These are phyloP conservation scores for Cyphomyrmex costatus DNA, from an alignment of 1,140 invertebrate species.

Conservation along the genomic window DNA sequence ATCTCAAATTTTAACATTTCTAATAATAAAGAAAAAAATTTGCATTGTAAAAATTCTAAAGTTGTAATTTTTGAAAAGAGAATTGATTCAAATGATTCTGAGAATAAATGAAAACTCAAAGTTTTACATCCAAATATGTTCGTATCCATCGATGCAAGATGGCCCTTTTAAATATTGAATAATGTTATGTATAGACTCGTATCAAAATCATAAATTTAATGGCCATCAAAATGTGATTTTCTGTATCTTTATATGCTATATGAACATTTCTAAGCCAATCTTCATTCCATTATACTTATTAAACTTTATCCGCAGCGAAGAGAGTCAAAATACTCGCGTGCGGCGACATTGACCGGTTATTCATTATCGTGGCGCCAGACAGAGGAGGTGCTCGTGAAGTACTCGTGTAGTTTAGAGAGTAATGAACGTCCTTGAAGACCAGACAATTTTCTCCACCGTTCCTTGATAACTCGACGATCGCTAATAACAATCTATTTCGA, in stretches of 20 bases:
- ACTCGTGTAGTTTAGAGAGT: conserved; percentile 68
- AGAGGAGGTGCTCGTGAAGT: conserved; percentile 28
- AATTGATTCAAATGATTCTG: neutral
- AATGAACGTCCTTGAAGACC: conserved; percentile 79
- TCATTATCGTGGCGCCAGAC: conserved; percentile 74
- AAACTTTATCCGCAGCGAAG: conserved; percentile 20
- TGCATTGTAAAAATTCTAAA: neutral
- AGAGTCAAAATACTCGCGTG: conserved; percentile 36
- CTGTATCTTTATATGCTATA: neutral
- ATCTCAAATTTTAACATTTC: neutral
- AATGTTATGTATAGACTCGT: neutral
- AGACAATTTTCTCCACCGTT: conserved; percentile 49
- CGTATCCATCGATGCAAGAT: neutral
- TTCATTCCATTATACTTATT: conserved; percentile 34
- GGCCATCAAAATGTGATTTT: neutral
- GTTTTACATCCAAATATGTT: neutral
- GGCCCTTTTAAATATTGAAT: neutral
- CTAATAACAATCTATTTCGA: neutral
- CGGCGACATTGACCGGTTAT: conserved; percentile 49
- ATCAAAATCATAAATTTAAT: conserved; percentile 14
- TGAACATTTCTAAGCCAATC: neutral
- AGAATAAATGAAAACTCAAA: neutral
- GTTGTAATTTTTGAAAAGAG: neutral
- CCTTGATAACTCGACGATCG: conserved; percentile 22
- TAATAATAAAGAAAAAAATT: neutral